Evolutionary conservation across 2,113 vertebrate genomes (phyloP).

Genomic region (Caracal caracal): DNA sequence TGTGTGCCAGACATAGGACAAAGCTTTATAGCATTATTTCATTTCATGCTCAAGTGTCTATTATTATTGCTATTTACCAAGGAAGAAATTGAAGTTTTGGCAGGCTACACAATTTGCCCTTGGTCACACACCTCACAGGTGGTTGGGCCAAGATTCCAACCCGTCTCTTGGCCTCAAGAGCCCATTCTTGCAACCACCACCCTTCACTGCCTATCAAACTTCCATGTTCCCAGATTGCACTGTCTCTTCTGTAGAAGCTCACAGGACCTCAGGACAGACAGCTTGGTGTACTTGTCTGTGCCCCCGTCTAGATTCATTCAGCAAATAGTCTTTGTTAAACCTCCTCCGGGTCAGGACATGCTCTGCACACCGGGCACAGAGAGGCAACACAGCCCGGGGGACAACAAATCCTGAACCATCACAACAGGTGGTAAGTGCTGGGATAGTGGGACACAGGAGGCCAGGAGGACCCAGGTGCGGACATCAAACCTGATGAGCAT

Average conservation of each 20-base stretch:
- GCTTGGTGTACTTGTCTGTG: background rate
- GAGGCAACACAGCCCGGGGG: background rate
- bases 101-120: background rate
- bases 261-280: background rate
- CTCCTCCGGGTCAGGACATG: background rate
- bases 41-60: background rate
- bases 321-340: background rate
- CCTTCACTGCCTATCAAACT: background rate
- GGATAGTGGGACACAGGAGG: background rate
- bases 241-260: background rate
- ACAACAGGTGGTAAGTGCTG: background rate
- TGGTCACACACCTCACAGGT: background rate
- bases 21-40: background rate
- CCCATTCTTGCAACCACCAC: background rate
- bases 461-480: background rate
- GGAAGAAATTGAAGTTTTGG: background rate
- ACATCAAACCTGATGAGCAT: background rate
- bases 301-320: background rate
- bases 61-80: background rate
- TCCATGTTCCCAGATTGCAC: background rate
- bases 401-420: background rate
- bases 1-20: background rate
- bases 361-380: background rate
- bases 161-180: background rate
- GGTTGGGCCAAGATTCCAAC: background rate